Evolutionary conservation across 2,888 invertebrate species (phyloP).

Genomic region (Agriopis aurantiaria): DNA sequence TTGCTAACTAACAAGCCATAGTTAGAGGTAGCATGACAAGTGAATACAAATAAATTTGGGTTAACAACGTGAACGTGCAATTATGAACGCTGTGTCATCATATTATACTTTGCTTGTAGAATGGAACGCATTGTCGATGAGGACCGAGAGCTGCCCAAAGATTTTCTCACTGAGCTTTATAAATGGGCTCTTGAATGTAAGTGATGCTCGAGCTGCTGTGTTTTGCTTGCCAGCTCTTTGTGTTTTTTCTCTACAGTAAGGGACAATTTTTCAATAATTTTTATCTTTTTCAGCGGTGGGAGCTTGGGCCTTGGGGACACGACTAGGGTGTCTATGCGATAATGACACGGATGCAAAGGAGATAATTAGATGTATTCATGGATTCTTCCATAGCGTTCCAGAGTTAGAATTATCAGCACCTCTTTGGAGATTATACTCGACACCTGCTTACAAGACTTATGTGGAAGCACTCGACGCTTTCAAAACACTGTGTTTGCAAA

Average conservation of each 20-base stretch:
- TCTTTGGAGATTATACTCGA: slow-evolving; percentile 91
- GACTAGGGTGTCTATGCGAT: slow-evolving; percentile 90
- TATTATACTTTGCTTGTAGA: slow-evolving; percentile 80
- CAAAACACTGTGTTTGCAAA: slow-evolving; percentile 85
- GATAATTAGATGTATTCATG: slow-evolving; percentile 92
- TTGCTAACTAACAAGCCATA: slow-evolving; percentile 34
- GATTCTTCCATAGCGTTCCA: slow-evolving; percentile 92
- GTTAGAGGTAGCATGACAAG: slow-evolving; percentile 33
- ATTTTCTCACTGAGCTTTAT: slow-evolving; percentile 90
- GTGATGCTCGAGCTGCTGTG: slow-evolving; percentile 65
- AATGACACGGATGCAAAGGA: slow-evolving; percentile 90
- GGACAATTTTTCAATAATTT: slow-evolving; percentile 46
- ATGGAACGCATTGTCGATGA: slow-evolving; percentile 87
- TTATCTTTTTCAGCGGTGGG: slow-evolving; percentile 89
- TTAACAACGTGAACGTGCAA: slow-evolving; percentile 40
- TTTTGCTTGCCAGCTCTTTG: slow-evolving; percentile 43
- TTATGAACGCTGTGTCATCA: slow-evolving; percentile 30
- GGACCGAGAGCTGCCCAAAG: slow-evolving; percentile 88
- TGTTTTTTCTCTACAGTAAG: slow-evolving; percentile 50
- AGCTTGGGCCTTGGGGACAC: slow-evolving; percentile 92
- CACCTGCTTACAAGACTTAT: slow-evolving; percentile 90
- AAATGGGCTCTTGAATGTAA: slow-evolving; percentile 95
- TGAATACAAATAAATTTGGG: slow-evolving; percentile 31
- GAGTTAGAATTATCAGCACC: slow-evolving; percentile 91
- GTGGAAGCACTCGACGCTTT: slow-evolving; percentile 90